A percentile compares a stretch with the other conserved stretches of the same genome.
Evolutionary conservation across 2,888 invertebrate genomes (phyloP).

Genomic region (Luperina testacea): DNA sequence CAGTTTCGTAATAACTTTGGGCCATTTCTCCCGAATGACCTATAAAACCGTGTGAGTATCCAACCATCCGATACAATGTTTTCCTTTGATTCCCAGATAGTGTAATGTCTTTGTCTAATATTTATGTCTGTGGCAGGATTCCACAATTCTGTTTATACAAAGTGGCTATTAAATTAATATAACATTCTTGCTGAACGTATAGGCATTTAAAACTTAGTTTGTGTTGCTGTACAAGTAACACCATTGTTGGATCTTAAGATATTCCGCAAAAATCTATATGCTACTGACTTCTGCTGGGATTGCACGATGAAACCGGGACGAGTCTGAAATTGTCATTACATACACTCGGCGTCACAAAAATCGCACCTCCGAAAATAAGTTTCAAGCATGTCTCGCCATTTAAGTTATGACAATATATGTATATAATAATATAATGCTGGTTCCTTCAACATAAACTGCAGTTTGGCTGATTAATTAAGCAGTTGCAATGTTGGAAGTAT

Average conservation of each 20-base stretch:
- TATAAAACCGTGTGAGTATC: conserved; percentile 28
- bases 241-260: background rate
- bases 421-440: background rate
- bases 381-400: too few relatives aligned
- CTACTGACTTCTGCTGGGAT: background rate
- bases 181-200: conserved; percentile 48
- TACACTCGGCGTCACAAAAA: too few relatives aligned
- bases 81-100: conserved; percentile 40
- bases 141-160: conserved; percentile 41
- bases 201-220: conserved; percentile 28
- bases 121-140: conserved; percentile 44
- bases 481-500: background rate
- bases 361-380: too few relatives aligned
- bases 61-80: conserved; percentile 15
- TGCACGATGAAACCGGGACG: background rate
- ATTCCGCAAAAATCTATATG: background rate
- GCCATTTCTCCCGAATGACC: conserved; percentile 37
- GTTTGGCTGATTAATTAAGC: background rate
- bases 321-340: background rate
- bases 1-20: conserved; percentile 7
- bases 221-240: conserved; percentile 1
- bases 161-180: conserved; percentile 49
- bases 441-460: background rate
- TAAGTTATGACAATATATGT: too few relatives aligned
- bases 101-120: conserved; percentile 45